Evolutionary conservation across 2,888 invertebrate species (phyloP).

Genomic region (Diarsia rubi): DNA sequence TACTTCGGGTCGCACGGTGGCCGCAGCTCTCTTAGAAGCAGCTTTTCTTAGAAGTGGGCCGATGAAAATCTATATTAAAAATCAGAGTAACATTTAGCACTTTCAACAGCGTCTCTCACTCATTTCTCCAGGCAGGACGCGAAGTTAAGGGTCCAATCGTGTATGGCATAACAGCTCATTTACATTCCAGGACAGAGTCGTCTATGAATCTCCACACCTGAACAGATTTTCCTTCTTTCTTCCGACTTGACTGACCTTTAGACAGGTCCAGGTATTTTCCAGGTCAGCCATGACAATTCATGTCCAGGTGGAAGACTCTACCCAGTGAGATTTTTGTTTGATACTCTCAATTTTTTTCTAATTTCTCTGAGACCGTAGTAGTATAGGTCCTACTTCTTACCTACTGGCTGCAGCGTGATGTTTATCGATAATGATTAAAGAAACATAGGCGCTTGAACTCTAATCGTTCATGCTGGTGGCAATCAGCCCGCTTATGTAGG

Average conservation of each 20-base stretch:
- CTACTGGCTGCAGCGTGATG: background rate
- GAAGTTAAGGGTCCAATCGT: background rate
- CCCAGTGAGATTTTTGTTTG: background rate
- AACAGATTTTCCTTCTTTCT: too few species aligned
- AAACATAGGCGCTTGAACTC: slow-evolving; percentile 5
- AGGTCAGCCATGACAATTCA: background rate
- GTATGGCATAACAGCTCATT: background rate
- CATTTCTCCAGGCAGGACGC: background rate
- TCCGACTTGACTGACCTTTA: too few species aligned
- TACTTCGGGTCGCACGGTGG: background rate
- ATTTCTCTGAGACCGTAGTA: background rate
- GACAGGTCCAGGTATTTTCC: too few species aligned
- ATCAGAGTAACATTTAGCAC: background rate
- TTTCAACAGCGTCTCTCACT: background rate
- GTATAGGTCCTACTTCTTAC: too few species aligned
- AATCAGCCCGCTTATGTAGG: slow-evolving; percentile 37
- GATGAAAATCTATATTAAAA: background rate
- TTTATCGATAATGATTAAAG: slow-evolving; percentile 5
- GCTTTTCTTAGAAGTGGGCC: background rate
- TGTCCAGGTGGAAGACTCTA: background rate
- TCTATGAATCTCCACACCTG: slow-evolving; percentile 1
- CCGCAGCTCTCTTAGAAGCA: too few species aligned
- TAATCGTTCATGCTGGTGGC: slow-evolving; percentile 5
- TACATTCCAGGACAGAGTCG: background rate
- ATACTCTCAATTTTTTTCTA: background rate